Conservation (phyloP, 2,113 vertebrate genomes). For the Heterochromis multidens region DNA sequence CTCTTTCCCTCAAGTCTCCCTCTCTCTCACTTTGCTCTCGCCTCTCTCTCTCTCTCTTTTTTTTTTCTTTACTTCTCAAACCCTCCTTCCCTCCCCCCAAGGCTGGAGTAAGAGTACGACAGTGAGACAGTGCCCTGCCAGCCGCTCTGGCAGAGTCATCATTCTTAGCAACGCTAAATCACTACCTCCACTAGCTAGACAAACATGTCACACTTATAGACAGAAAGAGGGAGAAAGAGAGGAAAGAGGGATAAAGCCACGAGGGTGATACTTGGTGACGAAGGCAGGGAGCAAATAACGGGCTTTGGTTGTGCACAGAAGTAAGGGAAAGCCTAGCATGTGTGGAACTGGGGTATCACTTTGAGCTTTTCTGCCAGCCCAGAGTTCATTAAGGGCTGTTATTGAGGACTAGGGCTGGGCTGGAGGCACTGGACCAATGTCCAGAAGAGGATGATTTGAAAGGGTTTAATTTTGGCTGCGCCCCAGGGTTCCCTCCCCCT, state of each 20-base stretch:
- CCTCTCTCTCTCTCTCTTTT: not conserved
- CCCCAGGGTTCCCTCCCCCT: not conserved
- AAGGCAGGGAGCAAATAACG: constrained; percentile 23
- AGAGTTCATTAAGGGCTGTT: constrained; percentile 57
- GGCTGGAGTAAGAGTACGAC: constrained; percentile 69
- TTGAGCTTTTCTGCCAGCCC: constrained; percentile 41
- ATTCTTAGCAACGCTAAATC: constrained; percentile 77
- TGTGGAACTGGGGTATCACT: constrained; percentile 52
- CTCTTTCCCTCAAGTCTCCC: constrained; percentile 63
- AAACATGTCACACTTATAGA: constrained; percentile 72
- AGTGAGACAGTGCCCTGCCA: constrained; percentile 75
- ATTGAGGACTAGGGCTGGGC: constrained; percentile 19
- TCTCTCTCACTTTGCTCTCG: not conserved
- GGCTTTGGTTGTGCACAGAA: constrained; percentile 9
- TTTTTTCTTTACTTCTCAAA: not conserved
- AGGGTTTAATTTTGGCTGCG: constrained; percentile 38
- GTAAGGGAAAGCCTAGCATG: constrained; percentile 19
- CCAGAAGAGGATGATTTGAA: constrained; percentile 38
- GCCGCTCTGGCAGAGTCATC: constrained; percentile 79
- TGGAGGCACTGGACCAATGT: constrained; percentile 27
- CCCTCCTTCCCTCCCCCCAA: constrained; percentile 30
- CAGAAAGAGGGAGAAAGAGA: constrained; percentile 25
- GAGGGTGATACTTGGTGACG: constrained; percentile 31
- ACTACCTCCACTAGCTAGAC: constrained; percentile 76
- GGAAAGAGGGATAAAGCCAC: constrained; percentile 2